Evolutionary conservation across 2,888 invertebrate species (phyloP), one percentile per base, ranked within the genome.

Genomic region (Stenchaetothrips biformis): DNA sequence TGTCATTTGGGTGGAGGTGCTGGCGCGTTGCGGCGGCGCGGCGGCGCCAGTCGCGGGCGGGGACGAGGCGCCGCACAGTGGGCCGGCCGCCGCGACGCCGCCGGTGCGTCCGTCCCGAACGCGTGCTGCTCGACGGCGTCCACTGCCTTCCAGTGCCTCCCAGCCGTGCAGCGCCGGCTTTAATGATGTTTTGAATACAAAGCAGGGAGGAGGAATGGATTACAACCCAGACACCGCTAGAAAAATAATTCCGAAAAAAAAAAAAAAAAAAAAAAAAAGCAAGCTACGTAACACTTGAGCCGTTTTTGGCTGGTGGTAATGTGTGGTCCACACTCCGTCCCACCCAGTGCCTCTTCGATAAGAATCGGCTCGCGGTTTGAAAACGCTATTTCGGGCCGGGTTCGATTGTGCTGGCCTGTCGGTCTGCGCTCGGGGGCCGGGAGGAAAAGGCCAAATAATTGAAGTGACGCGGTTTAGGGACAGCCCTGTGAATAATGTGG

Each of bases 161-260:
- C 37, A 37, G 37, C 37, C 37, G 37, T 37, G 67, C 67, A 21
- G 7, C 7, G 59, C 18, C 59, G 59, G 59, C 67, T 74, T 25
- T 74, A 74, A 74, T 25, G 67, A 74, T 25, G 67, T 74, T 74
- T 74, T 74, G 67, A 74, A 74, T 74, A 74, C 67, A 74, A 74
- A 74, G 67, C 11, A 74, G 67, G 67, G 59, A 4, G 25, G 67
- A 74, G 67, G 67, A 25, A 74, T 74, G 67, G 67, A 74, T 74
- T 74, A 74, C 67, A 25, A 74, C 25, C 11, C 67, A 25, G 21
- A 7, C 67, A 21, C 67, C 25, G 67, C 25, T 25, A 74, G 25
- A 25, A 74, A 25, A 74, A 25, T 2, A 37, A 37, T 2, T 4
- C 4, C 37, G 37, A 37, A 2, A 37, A 37, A 37, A 37, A 37